Percentiles rank a stretch among this genome's conserved stretches.
Conservation (phyloP, 2,888 invertebrate species). For the Dyspetes luteomarginatus region DNA sequence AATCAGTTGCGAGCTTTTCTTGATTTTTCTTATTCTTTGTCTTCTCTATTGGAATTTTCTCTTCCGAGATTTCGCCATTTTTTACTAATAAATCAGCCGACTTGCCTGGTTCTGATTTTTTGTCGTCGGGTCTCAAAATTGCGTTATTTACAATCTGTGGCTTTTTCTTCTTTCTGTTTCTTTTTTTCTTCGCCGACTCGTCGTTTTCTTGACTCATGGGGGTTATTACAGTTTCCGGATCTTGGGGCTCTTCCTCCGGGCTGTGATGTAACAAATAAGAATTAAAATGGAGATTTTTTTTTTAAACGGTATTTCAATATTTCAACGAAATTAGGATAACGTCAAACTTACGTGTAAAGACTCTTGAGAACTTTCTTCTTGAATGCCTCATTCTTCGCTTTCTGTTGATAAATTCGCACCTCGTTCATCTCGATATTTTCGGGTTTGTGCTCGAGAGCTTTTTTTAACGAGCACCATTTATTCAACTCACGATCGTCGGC, state of each 20-base stretch:
- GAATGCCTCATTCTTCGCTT: slow-evolving; percentile 88
- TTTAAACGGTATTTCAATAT: background rate
- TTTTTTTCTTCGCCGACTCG: slow-evolving; percentile 80
- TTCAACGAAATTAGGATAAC: background rate
- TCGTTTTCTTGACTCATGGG: slow-evolving; percentile 37
- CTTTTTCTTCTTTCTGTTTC: slow-evolving; percentile 80
- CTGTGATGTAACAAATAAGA: slow-evolving; percentile 44
- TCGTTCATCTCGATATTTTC: slow-evolving; percentile 92
- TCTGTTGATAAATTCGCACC: slow-evolving; percentile 89
- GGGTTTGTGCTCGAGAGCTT: slow-evolving; percentile 90
- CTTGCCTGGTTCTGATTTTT: background rate
- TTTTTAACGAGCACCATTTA: slow-evolving; percentile 97
- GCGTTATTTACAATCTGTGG: slow-evolving; percentile 70
- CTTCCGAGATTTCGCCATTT: background rate
- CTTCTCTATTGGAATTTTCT: background rate
- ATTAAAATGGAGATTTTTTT: background rate
- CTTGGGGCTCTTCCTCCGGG: slow-evolving; percentile 75
- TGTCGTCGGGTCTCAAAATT: slow-evolving; percentile 56
- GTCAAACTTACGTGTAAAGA: slow-evolving; percentile 86
- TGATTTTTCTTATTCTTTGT: background rate
- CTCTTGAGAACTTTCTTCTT: slow-evolving; percentile 93
- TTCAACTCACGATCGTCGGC: slow-evolving; percentile 98
- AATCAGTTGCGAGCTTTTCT: background rate
- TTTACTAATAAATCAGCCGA: background rate
- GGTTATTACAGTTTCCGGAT: slow-evolving; percentile 35